Conservation (phyloP, 2,113 vertebrate genomes). For the Lepisosteus osseus region DNA sequence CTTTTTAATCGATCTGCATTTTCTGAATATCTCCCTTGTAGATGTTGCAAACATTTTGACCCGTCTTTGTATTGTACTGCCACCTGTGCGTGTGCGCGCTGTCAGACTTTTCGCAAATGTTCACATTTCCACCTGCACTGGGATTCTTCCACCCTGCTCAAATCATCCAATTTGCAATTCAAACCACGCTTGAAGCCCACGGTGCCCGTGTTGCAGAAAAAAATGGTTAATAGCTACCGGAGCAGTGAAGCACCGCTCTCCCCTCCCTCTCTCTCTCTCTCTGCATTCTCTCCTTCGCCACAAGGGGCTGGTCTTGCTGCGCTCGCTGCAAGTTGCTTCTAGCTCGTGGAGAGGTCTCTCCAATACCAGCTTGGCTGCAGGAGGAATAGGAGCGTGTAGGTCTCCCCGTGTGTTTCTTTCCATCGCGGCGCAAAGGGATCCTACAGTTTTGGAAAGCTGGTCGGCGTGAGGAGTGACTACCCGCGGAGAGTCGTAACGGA, state of each 20-base stretch:
- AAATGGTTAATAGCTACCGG: too few relatives aligned
- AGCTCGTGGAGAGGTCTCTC: slow-evolving; percentile 40
- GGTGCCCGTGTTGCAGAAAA: too few relatives aligned
- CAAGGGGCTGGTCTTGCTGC: slow-evolving; percentile 58
- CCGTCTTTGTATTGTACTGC: too few relatives aligned
- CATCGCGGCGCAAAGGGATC: slow-evolving; percentile 40
- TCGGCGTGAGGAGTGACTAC: slow-evolving; percentile 31
- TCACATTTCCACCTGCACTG: too few relatives aligned
- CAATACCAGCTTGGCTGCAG: slow-evolving; percentile 48
- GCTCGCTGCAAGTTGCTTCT: slow-evolving; percentile 24
- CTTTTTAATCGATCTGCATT: too few relatives aligned
- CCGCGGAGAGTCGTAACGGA: slow-evolving; percentile 33
- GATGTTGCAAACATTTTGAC: too few relatives aligned
- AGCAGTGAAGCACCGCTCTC: background rate
- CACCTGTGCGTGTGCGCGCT: too few relatives aligned
- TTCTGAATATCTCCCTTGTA: too few relatives aligned
- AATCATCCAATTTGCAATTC: too few relatives aligned
- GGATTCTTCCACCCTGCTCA: too few relatives aligned
- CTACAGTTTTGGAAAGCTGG: slow-evolving; percentile 40
- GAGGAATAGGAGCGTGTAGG: slow-evolving; percentile 24
- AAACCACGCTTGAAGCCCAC: too few relatives aligned
- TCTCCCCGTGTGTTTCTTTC: slow-evolving; percentile 14
- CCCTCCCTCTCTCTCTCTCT: slow-evolving; percentile 6
- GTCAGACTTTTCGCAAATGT: too few relatives aligned
- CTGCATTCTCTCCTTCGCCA: slow-evolving; percentile 50